Conservation (phyloP, 1,140 invertebrate genomes). For the Zaprionus africanus region DNA sequence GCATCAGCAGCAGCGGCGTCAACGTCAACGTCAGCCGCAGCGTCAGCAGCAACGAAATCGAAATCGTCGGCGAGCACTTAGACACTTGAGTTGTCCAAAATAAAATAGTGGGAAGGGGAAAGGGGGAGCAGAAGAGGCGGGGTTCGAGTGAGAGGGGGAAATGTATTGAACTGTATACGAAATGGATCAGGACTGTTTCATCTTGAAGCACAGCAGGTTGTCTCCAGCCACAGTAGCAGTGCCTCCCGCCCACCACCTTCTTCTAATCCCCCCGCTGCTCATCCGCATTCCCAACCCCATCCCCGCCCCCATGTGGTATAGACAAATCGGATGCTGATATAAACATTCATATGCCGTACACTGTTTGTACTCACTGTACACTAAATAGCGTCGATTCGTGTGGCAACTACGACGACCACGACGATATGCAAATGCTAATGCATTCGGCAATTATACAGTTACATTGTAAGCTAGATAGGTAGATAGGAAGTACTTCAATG, state of each 20-base stretch:
- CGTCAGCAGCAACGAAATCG: slow-evolving; percentile 27
- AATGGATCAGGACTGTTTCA: slow-evolving; percentile 77
- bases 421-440: not conserved
- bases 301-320: slow-evolving; percentile 3
- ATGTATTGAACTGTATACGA: slow-evolving; percentile 40
- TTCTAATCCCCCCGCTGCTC: not conserved
- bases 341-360: slow-evolving; percentile 54
- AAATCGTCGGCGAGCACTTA: slow-evolving; percentile 64
- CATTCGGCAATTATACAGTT: slow-evolving; percentile 6
- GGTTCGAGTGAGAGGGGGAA: slow-evolving; percentile 5
- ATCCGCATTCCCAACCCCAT: not conserved
- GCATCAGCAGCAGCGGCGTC: slow-evolving; percentile 15
- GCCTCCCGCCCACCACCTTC: not conserved
- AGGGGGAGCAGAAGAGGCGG: not conserved
- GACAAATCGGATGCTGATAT: slow-evolving; percentile 67
- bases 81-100: slow-evolving; percentile 80
- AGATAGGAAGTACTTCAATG: not conserved
- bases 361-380: slow-evolving; percentile 52
- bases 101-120: not conserved
- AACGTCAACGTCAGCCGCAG: slow-evolving; percentile 15
- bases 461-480: not conserved
- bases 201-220: slow-evolving; percentile 78
- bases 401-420: not conserved
- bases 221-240: slow-evolving; percentile 44
- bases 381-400: slow-evolving; percentile 16